Evolutionary conservation across 2,888 invertebrate species (phyloP).

Genomic region (Gari tellinella): DNA sequence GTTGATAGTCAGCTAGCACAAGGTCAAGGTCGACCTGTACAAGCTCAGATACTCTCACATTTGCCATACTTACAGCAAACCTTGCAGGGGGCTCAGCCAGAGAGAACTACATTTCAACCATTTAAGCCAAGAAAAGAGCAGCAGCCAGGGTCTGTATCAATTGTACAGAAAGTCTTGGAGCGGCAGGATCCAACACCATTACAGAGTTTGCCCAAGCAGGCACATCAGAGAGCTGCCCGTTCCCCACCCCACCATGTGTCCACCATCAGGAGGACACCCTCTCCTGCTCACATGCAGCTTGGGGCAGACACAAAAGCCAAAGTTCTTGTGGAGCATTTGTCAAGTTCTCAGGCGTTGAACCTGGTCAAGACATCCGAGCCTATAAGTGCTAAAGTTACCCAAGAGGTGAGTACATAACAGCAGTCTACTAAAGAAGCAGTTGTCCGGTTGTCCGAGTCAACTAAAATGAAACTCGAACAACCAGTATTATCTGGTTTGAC

Average conservation of each 20-base stretch:
- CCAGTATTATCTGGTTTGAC: too few species aligned
- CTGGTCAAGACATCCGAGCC: constrained; percentile 28
- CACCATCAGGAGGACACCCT: constrained; percentile 63
- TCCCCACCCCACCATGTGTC: constrained; percentile 49
- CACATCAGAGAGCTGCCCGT: constrained; percentile 36
- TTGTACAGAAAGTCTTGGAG: constrained; percentile 1
- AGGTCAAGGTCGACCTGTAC: constrained; percentile 17
- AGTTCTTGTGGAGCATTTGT: constrained; percentile 26
- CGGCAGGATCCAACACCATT: not conserved
- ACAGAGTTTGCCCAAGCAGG: constrained; percentile 37
- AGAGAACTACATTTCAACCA: constrained; percentile 45
- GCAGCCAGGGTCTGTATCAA: not conserved
- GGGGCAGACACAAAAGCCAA: constrained; percentile 18
- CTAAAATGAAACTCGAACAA: too few species aligned
- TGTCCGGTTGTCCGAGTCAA: too few species aligned
- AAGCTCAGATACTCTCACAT: constrained; percentile 36
- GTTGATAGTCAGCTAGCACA: constrained; percentile 1
- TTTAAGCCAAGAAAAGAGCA: constrained; percentile 20
- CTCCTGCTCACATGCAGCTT: constrained; percentile 62
- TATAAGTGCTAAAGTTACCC: too few species aligned
- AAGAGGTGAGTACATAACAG: too few species aligned
- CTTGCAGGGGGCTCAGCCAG: constrained; percentile 25
- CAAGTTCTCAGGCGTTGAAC: constrained; percentile 38
- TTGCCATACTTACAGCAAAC: constrained; percentile 39
- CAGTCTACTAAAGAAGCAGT: too few species aligned